These are phyloP conservation scores for Acrocephalus kingi DNA, from an alignment of 2,113 vertebrate species.

Conservation along the genomic window DNA sequence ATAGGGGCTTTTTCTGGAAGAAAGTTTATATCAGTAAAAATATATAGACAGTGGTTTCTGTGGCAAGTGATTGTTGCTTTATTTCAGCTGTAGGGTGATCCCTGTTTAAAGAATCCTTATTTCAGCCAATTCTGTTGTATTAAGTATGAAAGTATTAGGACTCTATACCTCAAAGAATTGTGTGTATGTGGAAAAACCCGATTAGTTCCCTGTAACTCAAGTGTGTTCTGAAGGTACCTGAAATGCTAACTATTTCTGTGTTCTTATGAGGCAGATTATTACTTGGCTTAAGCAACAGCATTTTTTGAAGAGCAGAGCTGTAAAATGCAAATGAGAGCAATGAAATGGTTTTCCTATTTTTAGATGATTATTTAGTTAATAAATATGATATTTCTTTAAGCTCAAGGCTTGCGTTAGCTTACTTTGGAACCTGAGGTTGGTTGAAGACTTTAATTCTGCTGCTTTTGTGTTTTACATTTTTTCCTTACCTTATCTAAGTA, in stretches of 20 bases:
- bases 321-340: neutral
- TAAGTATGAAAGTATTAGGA: neutral
- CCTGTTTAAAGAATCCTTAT: neutral
- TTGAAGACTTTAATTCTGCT: neutral
- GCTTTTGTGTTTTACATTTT: neutral
- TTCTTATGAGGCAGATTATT: neutral
- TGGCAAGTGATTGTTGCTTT: neutral
- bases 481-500: neutral
- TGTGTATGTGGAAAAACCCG: neutral
- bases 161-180: neutral
- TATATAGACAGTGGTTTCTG: neutral
- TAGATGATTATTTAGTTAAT: neutral
- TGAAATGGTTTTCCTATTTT: neutral
- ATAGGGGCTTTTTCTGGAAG: neutral
- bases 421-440: neutral
- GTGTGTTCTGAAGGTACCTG: neutral
- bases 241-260: neutral
- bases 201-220: neutral
- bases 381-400: neutral
- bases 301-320: neutral
- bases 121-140: neutral
- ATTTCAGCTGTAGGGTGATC: neutral
- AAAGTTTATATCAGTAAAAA: neutral
- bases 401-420: neutral
- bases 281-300: neutral